Percentiles rank a stretch among this genome's conserved stretches.
Conservation (phyloP, 2,888 invertebrate species). For the Oscheius sp. region DNA sequence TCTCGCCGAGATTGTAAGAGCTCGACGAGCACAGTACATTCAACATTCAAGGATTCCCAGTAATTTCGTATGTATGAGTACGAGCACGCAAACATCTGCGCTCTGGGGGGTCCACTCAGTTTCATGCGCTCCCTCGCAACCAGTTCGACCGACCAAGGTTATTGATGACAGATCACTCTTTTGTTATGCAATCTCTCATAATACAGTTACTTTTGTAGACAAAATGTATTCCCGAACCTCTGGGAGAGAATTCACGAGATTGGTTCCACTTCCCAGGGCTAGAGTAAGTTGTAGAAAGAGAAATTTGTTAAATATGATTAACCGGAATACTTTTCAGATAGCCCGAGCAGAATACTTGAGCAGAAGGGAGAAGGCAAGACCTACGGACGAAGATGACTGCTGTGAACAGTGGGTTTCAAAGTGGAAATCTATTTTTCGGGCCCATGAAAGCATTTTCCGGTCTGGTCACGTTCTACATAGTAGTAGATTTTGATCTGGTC, state of each 20-base stretch:
- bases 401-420: constrained; percentile 28
- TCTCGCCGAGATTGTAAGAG: too few species aligned
- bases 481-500: too few species aligned
- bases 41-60: too few species aligned
- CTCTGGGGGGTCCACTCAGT: not conserved
- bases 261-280: constrained; percentile 12
- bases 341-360: constrained; percentile 5
- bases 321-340: constrained; percentile 12
- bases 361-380: not conserved
- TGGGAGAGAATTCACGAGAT: constrained; percentile 15
- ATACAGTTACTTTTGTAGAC: not conserved
- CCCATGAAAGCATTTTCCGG: too few species aligned
- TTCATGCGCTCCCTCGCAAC: not conserved
- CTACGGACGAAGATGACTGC: constrained; percentile 24
- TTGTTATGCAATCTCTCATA: not conserved
- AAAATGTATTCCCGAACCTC: constrained; percentile 24
- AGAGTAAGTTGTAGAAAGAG: constrained; percentile 6
- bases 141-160: constrained; percentile 8
- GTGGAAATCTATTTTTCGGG: not conserved
- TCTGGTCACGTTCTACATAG: too few species aligned
- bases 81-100: not conserved
- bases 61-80: too few species aligned
- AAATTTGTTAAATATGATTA: not conserved
- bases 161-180: constrained; percentile 11
- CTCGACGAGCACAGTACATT: too few species aligned